Base-by-base conservation (phyloP, 2,888 invertebrate genomes). In the Mythimna loreyi region DNA sequence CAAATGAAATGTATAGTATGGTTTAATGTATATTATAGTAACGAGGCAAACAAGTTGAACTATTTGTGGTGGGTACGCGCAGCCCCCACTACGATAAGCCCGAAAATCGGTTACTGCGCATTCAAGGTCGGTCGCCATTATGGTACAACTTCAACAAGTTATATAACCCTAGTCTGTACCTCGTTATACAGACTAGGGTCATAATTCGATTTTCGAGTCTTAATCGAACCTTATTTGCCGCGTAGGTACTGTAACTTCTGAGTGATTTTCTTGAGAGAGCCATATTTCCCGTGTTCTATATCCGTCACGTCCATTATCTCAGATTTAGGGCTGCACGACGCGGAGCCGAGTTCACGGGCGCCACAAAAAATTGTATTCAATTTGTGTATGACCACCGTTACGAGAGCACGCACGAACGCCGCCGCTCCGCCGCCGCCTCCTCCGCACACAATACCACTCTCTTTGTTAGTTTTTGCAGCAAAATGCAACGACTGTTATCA, bases 371-470 rank as follows among this genome's bases (percentile, higher is more conserved):
- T 75, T 74, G 90, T 89, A 90, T 94, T 93, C 91, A 93, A 93
- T 92, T 92, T 90, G 90, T 92, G 91, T 92, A 91, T 85, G 83
- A 86, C 86, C 87, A 91, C 95, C 95, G 94, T 94, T 94, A 94
- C 76, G 72, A 75, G 83, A 87, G 89, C 89, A 92, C 94, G 94
- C 94, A 93, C 94, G 93, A 91, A 73, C 87, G 86, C 83, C 86
- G 86, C 82, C 84, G 81, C 72, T 8, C 19, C 78, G 40, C 57
- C 81, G 82, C 80, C 87, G 85, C 81, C 86, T 82, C 81, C 85
- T 78, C 82, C 83, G 76, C 80, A 81, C 62, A 80, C 89, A 89
- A 90, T 85, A 85, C 83, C 78, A 79, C 68, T 70, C 71, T 81
- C 87, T 90, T 89, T 90, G 85, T 87, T 79, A 87, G 87, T 94